These are phyloP conservation scores for Gambelia wislizenii DNA, from an alignment of 2,797 vertebrate genomes.

Conservation along the genomic window DNA sequence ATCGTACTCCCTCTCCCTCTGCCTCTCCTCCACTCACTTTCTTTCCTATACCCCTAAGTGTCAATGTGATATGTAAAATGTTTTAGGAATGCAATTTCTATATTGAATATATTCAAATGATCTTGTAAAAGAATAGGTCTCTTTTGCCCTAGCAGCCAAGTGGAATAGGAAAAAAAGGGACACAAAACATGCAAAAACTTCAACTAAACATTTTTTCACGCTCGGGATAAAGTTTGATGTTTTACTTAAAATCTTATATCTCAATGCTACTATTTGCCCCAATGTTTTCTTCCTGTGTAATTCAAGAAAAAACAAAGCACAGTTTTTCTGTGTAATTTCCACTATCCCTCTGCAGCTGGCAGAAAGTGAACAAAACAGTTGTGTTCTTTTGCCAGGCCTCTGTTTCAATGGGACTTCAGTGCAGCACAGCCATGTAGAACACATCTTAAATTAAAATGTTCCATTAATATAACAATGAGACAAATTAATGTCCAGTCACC, in stretches of 20 bases:
- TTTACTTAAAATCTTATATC: not conserved
- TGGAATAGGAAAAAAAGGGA: not conserved
- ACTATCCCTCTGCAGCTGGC: not conserved
- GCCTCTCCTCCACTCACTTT: not conserved
- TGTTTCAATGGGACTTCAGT: not conserved
- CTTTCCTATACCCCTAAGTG: too few relatives aligned
- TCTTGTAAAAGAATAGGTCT: not conserved
- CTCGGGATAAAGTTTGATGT: not conserved
- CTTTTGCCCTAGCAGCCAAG: not conserved
- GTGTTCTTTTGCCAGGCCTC: not conserved
- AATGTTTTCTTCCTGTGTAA: not conserved
- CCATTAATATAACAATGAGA: not conserved
- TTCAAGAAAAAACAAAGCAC: not conserved
- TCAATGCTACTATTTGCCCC: not conserved
- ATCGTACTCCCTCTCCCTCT: too few relatives aligned
- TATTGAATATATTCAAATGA: constrained; percentile 2
- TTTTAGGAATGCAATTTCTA: not conserved
- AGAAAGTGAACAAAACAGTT: not conserved
- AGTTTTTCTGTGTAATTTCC: not conserved
- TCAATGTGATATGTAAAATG: not conserved
- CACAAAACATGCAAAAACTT: not conserved
- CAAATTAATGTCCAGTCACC: not conserved
- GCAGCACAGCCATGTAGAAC: not conserved
- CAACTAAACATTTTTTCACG: not conserved
- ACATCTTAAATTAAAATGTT: not conserved